Percentiles rank a stretch among this genome's conserved stretches.
phyloP scores from a whole-genome alignment of 2,888 invertebrate genomes.

The Lasioglossum oenotherae region DNA sequence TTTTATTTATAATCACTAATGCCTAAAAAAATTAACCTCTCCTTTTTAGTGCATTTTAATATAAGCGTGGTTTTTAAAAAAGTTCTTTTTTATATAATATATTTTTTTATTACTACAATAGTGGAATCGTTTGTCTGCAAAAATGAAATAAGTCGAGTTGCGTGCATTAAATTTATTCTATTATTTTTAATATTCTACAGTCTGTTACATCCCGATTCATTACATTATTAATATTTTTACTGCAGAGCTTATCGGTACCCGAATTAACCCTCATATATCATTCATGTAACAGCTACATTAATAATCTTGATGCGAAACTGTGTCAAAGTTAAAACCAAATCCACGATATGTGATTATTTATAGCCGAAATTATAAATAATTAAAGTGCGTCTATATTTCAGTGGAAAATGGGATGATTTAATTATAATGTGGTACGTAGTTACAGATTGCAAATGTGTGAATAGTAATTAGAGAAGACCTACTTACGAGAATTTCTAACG shows the following conservation, averaged over 20 bases:
- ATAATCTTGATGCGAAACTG: neutral
- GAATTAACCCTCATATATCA: constrained; percentile 3
- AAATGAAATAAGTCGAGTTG: neutral
- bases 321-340: neutral
- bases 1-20: no score
- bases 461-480: neutral
- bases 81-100: no score
- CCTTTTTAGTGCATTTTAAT: no score
- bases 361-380: neutral
- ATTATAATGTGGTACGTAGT: neutral
- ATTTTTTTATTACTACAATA: neutral
- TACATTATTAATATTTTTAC: neutral
- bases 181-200: neutral
- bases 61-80: no score
- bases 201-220: neutral
- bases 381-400: neutral
- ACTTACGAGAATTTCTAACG: neutral
- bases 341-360: neutral
- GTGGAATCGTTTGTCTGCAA: neutral
- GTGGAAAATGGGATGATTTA: neutral
- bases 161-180: neutral
- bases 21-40: no score
- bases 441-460: neutral
- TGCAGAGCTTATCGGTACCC: neutral
- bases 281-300: neutral